These are phyloP conservation scores for Sminthurides aquaticus DNA, from an alignment of 2,888 invertebrate genomes.

Conservation along the genomic window DNA sequence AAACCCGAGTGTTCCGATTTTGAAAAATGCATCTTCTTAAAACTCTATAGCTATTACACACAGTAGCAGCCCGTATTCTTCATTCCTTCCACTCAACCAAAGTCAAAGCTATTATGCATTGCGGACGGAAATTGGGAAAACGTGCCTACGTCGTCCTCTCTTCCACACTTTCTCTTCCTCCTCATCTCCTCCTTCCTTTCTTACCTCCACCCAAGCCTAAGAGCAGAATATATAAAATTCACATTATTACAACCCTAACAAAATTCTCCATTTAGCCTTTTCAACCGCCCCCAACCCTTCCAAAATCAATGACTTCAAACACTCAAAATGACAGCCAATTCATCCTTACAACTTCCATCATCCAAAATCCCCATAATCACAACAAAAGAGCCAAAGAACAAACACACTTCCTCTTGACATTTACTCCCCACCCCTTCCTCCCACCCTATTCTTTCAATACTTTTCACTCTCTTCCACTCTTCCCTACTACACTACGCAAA, in stretches of 20 bases:
- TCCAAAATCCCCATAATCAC: not conserved
- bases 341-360: not conserved
- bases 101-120: not conserved
- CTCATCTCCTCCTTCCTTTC: not conserved
- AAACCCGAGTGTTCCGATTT: too few species aligned
- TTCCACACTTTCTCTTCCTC: not conserved
- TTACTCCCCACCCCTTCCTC: not conserved
- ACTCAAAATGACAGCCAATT: not conserved
- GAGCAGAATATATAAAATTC: not conserved
- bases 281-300: not conserved
- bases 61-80: too few species aligned
- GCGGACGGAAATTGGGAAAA: not conserved
- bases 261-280: not conserved
- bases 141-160: not conserved
- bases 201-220: not conserved
- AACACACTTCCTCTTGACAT: conserved; percentile 1
- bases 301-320: not conserved
- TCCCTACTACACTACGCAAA: too few species aligned
- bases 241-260: not conserved
- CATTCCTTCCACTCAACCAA: too few species aligned
- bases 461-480: not conserved
- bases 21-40: not conserved
- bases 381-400: not conserved
- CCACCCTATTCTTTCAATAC: not conserved
- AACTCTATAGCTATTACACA: too few species aligned